These are phyloP conservation scores for Crotalus helleri DNA, from an alignment of 2,113 vertebrate genomes.

Conservation along the genomic window DNA sequence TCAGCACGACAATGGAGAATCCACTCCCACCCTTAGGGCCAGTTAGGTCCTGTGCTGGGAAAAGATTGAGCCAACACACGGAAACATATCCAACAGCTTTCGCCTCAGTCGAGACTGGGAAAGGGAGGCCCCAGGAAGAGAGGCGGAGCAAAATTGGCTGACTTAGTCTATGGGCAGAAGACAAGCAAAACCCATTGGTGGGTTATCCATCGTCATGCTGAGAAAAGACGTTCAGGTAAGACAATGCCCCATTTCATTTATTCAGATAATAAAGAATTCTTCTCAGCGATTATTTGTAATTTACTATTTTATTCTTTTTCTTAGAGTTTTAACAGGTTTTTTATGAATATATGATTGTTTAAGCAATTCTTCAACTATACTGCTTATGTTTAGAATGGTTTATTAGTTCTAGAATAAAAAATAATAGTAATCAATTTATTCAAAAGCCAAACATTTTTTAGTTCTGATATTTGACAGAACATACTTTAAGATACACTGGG, in stretches of 20 bases:
- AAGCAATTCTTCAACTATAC: not conserved
- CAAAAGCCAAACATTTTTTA: not conserved
- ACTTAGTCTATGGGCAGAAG: too few relatives aligned
- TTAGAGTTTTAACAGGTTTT: not conserved
- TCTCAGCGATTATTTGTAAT: not conserved
- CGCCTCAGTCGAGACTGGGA: too few relatives aligned
- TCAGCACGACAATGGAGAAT: too few relatives aligned
- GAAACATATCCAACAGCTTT: too few relatives aligned
- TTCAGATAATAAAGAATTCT: not conserved
- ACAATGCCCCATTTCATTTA: not conserved
- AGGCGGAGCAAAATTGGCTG: too few relatives aligned
- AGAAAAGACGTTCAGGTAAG: too few relatives aligned
- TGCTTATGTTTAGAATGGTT: not conserved
- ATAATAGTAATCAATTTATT: not conserved
- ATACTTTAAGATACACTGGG: not conserved
- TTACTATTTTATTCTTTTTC: not conserved
- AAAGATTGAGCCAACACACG: too few relatives aligned
- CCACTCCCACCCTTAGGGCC: too few relatives aligned
- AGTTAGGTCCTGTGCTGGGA: too few relatives aligned
- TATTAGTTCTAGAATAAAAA: not conserved
- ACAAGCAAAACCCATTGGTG: too few relatives aligned
- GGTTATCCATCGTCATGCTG: too few relatives aligned
- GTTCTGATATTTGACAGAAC: not conserved
- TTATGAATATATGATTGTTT: not conserved
- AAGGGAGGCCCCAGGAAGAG: too few relatives aligned